Percentiles rank a stretch among this genome's conserved stretches.
Evolutionary conservation across 2,888 invertebrate species (phyloP).

Genomic region (Drosophila meridiana): DNA sequence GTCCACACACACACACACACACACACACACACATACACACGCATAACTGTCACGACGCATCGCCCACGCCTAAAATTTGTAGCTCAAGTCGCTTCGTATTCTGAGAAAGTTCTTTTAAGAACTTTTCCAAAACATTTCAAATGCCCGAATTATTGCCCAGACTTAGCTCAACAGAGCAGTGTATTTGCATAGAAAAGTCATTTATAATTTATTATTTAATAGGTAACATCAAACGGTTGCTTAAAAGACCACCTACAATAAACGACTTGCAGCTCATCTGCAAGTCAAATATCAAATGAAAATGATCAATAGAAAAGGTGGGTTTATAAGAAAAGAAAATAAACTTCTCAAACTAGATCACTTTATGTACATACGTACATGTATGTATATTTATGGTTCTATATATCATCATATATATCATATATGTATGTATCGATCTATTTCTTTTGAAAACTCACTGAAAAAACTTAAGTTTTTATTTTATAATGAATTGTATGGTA

Average conservation of each 20-base stretch:
- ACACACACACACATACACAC: constrained; percentile 8
- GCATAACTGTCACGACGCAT: constrained; percentile 32
- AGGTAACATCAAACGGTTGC: background rate
- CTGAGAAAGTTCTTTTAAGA: constrained; percentile 25
- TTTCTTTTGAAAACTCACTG: too few relatives aligned
- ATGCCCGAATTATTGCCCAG: background rate
- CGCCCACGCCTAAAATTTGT: constrained; percentile 38
- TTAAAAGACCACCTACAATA: background rate
- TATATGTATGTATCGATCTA: too few relatives aligned
- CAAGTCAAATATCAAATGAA: background rate
- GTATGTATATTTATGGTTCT: background rate
- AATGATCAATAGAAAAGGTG: background rate
- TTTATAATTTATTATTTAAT: constrained; percentile 1
- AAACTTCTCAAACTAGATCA: background rate
- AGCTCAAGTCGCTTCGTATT: constrained; percentile 2
- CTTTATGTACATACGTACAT: background rate
- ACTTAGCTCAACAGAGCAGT: background rate
- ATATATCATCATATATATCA: background rate
- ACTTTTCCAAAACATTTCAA: background rate
- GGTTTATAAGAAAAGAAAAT: background rate
- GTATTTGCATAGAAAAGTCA: constrained; percentile 12
- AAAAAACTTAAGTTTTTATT: too few relatives aligned
- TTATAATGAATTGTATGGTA: too few relatives aligned
- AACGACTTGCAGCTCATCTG: constrained; percentile 1
- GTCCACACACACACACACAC: constrained; percentile 9